A percentile compares a stretch with the other conserved stretches of the same genome.
phyloP scores from a whole-genome alignment of 2,888 invertebrate species.

The Lepidocyrtoides sp. region DNA sequence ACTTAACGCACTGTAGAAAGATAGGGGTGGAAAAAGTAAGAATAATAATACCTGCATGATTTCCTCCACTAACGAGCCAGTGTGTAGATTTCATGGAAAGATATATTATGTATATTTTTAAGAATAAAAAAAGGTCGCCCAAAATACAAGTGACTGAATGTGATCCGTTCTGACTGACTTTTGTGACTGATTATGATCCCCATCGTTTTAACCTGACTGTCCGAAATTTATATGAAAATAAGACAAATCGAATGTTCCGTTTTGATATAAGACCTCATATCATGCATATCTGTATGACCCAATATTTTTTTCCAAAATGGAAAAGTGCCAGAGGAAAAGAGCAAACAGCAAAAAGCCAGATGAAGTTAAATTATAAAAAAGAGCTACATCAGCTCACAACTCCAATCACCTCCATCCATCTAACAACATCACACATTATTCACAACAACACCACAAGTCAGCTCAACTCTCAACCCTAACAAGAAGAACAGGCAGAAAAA shows the following conservation, averaged over 20 bases:
- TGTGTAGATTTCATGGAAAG: conserved; percentile 64
- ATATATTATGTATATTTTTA: conserved; percentile 15
- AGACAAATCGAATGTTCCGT: background rate
- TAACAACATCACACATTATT: conserved; percentile 76
- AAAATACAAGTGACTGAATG: conserved; percentile 9
- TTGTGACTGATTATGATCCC: conserved; percentile 46
- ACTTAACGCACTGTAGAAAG: too few species aligned
- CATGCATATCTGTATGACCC: background rate
- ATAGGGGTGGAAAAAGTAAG: background rate
- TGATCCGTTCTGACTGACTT: too few species aligned
- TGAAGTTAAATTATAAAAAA: conserved; percentile 15
- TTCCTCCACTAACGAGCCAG: conserved; percentile 2
- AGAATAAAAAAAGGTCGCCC: conserved; percentile 38
- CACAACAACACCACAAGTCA: conserved; percentile 64
- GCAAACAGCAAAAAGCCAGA: background rate
- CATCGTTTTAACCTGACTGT: background rate
- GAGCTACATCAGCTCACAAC: background rate
- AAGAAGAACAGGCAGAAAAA: background rate
- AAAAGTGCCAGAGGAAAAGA: conserved; percentile 43
- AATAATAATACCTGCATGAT: conserved; percentile 54
- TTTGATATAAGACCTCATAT: background rate
- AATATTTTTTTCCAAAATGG: background rate
- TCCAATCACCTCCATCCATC: conserved; percentile 64
- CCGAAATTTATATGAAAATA: background rate
- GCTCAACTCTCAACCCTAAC: conserved; percentile 8